Evolutionary conservation across 2,888 invertebrate genomes (phyloP).

Genomic region (Boloria selene): DNA sequence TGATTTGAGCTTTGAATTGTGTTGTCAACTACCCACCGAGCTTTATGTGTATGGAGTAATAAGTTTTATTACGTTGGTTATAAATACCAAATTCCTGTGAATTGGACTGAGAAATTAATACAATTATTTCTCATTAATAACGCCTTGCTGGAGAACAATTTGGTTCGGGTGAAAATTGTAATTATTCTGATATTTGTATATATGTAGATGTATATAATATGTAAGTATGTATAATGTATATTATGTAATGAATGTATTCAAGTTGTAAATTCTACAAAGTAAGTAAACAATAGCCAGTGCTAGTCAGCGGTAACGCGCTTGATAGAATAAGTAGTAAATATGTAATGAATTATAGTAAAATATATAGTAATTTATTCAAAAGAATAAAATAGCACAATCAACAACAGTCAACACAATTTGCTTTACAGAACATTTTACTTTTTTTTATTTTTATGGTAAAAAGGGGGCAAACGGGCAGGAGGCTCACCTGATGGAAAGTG

Average conservation of each 20-base stretch:
- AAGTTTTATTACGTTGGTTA: slow-evolving; percentile 8
- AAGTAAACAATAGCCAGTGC: too few relatives aligned
- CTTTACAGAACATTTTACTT: too few relatives aligned
- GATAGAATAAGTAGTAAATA: too few relatives aligned
- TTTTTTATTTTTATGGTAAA: too few relatives aligned
- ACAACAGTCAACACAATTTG: too few relatives aligned
- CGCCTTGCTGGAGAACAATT: slow-evolving; percentile 36
- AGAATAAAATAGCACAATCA: too few relatives aligned
- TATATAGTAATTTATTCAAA: too few relatives aligned
- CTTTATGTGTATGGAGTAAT: neutral
- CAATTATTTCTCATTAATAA: slow-evolving; percentile 39
- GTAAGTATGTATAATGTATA: neutral
- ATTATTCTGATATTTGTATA: slow-evolving; percentile 23
- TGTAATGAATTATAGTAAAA: too few relatives aligned
- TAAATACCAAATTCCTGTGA: slow-evolving; percentile 26
- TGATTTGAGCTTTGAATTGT: slow-evolving; percentile 23
- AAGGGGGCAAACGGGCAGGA: too few relatives aligned
- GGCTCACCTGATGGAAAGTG: too few relatives aligned
- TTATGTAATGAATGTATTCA: neutral
- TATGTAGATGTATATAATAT: neutral
- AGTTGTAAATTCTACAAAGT: neutral
- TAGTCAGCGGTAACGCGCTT: too few relatives aligned
- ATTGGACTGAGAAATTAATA: slow-evolving; percentile 20
- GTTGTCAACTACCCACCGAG: slow-evolving; percentile 3
- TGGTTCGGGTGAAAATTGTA: slow-evolving; percentile 31